These are phyloP conservation scores for Cynoglossus semilaevis DNA, from an alignment of 2,113 vertebrate species.

Conservation along the genomic window DNA sequence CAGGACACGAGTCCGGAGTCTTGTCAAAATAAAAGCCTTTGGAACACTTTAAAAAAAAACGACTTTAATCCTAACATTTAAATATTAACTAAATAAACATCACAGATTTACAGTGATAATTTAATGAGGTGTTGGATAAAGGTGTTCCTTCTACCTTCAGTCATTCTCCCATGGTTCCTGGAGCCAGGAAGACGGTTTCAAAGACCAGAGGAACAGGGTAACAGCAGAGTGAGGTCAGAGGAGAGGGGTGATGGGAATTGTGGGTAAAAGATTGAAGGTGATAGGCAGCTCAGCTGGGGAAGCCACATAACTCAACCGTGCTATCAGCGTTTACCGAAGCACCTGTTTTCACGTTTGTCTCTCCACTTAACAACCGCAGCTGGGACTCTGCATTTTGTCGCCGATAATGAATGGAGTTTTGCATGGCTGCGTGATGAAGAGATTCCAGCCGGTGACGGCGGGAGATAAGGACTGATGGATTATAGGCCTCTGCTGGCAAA, in stretches of 20 bases:
- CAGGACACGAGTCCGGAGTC: too few relatives aligned
- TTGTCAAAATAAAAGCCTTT: too few relatives aligned
- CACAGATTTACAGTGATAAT: too few relatives aligned
- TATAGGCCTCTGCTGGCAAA: conserved; percentile 67
- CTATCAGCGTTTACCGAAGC: conserved; percentile 74
- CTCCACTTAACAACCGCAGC: conserved; percentile 58
- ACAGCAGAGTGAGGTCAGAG: conserved; percentile 44
- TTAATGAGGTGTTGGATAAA: too few relatives aligned
- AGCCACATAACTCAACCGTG: conserved; percentile 68
- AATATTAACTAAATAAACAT: too few relatives aligned
- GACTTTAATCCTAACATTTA: too few relatives aligned
- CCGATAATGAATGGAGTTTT: conserved; percentile 76
- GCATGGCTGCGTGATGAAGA: conserved; percentile 80
- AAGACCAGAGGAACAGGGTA: conserved; percentile 29
- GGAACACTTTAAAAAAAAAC: too few relatives aligned
- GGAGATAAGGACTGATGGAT: conserved; percentile 77
- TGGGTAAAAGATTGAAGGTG: conserved; percentile 64
- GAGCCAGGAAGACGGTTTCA: conserved; percentile 22
- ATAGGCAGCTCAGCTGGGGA: conserved; percentile 58
- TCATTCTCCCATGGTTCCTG: conserved; percentile 7
- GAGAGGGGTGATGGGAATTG: conserved; percentile 26
- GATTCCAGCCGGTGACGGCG: conserved; percentile 62
- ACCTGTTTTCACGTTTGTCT: conserved; percentile 57
- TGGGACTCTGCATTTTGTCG: conserved; percentile 74
- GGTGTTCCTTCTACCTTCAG: conserved; percentile 45